Evolutionary conservation across 2,113 vertebrate species (phyloP), one percentile per base, ranked within the genome.

Genomic region (Lepus europaeus): DNA sequence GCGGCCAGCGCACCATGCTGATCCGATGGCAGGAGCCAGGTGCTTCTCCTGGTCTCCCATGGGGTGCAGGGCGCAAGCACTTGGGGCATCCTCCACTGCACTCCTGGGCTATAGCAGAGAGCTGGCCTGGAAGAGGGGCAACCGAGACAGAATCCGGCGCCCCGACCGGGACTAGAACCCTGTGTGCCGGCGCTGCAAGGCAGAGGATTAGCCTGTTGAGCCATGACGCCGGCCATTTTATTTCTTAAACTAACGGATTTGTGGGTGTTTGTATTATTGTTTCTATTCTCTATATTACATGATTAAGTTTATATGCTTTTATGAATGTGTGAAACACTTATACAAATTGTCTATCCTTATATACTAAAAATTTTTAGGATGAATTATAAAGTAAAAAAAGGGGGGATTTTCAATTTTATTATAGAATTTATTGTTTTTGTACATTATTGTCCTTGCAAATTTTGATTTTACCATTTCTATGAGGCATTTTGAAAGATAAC

Each of bases 401-500:
- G 0, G 23, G 8, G 0, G 23, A 73, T 87, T 95, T 96, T 78
- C 49, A 91, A 72, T 77, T 95, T 92, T 89, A 84, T 27, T 33
- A 19, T 74, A 68, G 66, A 68, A 68, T 77, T 90, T 64, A 27
- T 87, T 78, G 20, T 45, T 82, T 96, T 89, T 74, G 5, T 16
- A 69, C 33, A 59, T 88, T 80, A 70, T 39, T n/a, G 22, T 22
- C 49, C 89, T 93, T 83, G 31, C 6, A 95, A 69, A 94, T 87
- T 93, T 95, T 79, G 64, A 86, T 45, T 94, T 10, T 78, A 39
- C 10, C 29, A 68, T 92, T 82, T 93, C 64, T 61, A 39, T 45
- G 45, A 94, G 66, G 51, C 13, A 66, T 89, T 91, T 83, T 83
- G 80, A 93, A 96, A 91, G 39, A 69, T 79, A 81, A 72, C 45